Percentiles rank a stretch among this genome's conserved stretches.
Evolutionary conservation across 1,140 invertebrate genomes (phyloP).

Genomic region (Drosophila neocordata): DNA sequence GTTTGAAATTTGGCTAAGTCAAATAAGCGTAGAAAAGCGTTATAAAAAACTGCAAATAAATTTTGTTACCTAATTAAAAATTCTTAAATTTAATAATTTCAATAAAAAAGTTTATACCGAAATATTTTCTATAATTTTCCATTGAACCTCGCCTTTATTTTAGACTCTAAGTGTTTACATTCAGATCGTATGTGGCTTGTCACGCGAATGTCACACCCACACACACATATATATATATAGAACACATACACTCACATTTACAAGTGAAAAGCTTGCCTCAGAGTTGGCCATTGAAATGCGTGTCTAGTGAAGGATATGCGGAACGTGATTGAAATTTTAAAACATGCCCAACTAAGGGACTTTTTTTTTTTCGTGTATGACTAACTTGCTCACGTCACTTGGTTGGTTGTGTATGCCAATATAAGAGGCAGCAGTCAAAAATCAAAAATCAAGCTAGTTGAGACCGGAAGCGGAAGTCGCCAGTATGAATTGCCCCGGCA

Average conservation of each 20-base stretch:
- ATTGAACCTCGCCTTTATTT: constrained; percentile 11
- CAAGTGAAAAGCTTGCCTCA: constrained; percentile 20
- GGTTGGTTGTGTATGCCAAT: constrained; percentile 59
- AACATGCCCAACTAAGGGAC: constrained; percentile 36
- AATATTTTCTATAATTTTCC: background rate
- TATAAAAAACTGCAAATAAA: too few species aligned
- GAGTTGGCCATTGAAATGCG: constrained; percentile 73
- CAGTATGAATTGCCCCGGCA: constrained; percentile 58
- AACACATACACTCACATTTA: background rate
- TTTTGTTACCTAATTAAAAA: too few species aligned
- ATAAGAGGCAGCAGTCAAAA: constrained; percentile 12
- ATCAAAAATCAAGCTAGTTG: constrained; percentile 40
- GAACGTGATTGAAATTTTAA: constrained; percentile 73
- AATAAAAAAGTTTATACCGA: too few species aligned
- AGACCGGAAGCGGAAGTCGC: constrained; percentile 69
- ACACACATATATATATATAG: background rate
- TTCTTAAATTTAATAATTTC: too few species aligned
- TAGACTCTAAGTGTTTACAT: constrained; percentile 5
- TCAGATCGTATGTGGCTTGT: constrained; percentile 6
- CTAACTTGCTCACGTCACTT: constrained; percentile 58
- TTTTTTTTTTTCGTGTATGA: constrained; percentile 47
- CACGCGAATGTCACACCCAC: constrained; percentile 13
- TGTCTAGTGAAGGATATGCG: constrained; percentile 77
- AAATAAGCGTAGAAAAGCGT: too few species aligned
- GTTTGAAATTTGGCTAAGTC: too few species aligned